phyloP scores from a whole-genome alignment of 2,113 vertebrate genomes.

The Asarcornis scutulata region DNA sequence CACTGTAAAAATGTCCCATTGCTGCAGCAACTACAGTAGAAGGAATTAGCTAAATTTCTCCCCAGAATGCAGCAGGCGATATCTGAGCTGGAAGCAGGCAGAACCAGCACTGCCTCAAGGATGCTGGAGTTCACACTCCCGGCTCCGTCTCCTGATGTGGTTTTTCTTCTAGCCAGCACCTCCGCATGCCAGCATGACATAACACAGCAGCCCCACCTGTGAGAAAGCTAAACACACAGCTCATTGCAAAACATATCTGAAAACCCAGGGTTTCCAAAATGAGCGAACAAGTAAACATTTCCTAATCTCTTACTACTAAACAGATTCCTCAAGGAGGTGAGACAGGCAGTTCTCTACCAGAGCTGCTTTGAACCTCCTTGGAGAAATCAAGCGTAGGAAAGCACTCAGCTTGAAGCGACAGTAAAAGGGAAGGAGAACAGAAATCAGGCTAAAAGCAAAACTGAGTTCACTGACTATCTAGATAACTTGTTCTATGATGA shows the following conservation, averaged over 20 bases:
- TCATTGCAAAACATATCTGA: neutral
- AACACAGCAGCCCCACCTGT: neutral
- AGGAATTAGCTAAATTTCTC: neutral
- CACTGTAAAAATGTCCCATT: neutral
- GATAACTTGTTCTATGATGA: neutral
- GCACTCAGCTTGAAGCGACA: neutral
- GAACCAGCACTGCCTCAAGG: neutral
- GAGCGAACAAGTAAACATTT: neutral
- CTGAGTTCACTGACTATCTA: neutral
- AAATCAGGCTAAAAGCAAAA: neutral
- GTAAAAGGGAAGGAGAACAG: neutral
- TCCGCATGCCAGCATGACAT: neutral
- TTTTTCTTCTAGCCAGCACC: neutral
- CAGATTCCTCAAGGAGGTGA: neutral
- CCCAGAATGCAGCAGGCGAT: neutral
- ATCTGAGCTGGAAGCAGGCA: neutral
- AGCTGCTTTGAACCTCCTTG: neutral
- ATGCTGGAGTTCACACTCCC: neutral
- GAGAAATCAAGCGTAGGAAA: neutral
- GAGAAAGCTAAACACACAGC: neutral
- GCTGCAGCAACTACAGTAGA: neutral
- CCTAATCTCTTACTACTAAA: neutral
- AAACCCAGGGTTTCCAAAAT: neutral
- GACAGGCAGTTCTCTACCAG: neutral
- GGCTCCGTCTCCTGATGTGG: rapidly evolving